These are phyloP conservation scores for Stichodactyla mertensii DNA, from an alignment of 64 coral and sea anemone genomes.

Conservation along the genomic window DNA sequence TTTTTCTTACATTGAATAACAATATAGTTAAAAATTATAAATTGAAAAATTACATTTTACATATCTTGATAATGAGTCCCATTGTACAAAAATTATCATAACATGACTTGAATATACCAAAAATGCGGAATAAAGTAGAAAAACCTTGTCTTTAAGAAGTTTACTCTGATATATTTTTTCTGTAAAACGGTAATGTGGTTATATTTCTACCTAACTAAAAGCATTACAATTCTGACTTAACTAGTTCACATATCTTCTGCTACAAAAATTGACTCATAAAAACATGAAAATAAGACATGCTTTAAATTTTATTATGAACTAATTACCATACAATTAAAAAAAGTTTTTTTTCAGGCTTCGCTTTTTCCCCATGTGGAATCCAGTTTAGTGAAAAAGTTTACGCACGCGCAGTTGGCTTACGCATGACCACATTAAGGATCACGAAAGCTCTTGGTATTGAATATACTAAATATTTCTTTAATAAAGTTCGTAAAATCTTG, in stretches of 20 bases:
- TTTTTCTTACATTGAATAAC: neutral
- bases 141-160: neutral
- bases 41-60: slow-evolving; percentile 10
- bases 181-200: neutral
- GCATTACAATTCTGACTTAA: neutral
- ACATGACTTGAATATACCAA: slow-evolving; percentile 5
- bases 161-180: neutral
- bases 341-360: neutral
- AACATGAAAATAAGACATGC: slow-evolving; percentile 5
- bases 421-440: neutral
- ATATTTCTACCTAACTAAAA: neutral
- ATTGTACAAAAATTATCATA: slow-evolving; percentile 2
- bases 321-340: neutral
- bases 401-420: neutral
- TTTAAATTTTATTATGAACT: neutral
- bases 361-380: neutral
- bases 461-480: neutral
- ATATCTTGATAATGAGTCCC: neutral
- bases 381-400: neutral
- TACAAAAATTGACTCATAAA: neutral
- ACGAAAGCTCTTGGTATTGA: neutral
- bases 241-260: neutral
- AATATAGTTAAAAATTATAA: neutral
- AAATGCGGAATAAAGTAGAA: slow-evolving; percentile 9
- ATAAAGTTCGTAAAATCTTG: no score